Conservation (phyloP, 2,797 vertebrate genomes). For the Harpagifer antarcticus region DNA sequence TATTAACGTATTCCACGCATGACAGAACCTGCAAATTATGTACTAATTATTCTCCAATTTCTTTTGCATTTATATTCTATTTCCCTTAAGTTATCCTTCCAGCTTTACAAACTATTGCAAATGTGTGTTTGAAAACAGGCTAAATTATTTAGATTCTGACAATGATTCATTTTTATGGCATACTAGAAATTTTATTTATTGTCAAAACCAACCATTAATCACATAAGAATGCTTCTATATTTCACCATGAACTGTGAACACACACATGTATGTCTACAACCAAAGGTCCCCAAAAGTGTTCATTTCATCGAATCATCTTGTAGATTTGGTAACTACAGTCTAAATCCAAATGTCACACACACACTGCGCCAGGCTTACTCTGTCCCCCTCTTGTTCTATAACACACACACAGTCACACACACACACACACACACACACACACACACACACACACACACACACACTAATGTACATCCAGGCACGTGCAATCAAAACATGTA, state of each 20-base stretch:
- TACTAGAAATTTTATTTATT: background rate
- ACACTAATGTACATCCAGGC: slow-evolving; percentile 3
- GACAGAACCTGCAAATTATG: background rate
- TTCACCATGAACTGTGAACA: background rate
- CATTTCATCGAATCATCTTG: background rate
- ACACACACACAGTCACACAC: background rate
- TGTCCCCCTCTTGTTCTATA: no score
- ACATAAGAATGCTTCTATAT: background rate
- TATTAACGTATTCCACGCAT: background rate
- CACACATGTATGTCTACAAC: background rate
- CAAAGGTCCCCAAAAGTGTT: background rate
- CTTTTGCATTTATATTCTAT: background rate
- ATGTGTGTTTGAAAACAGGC: background rate
- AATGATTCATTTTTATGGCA: background rate
- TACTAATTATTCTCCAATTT: background rate
- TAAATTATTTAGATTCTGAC: background rate
- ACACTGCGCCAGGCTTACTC: no score
- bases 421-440: slow-evolving; percentile 24
- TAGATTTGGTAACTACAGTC: background rate
- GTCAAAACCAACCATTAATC: background rate
- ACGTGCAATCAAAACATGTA: background rate
- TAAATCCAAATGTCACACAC: background rate
- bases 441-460: slow-evolving; percentile 18
- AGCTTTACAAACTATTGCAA: background rate
- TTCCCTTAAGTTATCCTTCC: background rate